phyloP scores from a whole-genome alignment of 2,797 vertebrate genomes.

The Cirrhinus molitorella region DNA sequence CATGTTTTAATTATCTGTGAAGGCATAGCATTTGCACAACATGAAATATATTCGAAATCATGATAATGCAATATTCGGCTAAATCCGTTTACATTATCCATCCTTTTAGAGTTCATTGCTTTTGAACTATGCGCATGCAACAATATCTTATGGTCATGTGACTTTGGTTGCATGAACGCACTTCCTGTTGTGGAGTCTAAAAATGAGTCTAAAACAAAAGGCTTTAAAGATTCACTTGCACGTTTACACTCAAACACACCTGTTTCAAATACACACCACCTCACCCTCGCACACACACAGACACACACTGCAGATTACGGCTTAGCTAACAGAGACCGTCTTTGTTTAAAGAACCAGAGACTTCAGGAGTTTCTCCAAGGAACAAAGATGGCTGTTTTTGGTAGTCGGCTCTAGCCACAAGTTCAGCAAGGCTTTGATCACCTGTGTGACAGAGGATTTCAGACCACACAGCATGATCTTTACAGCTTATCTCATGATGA shows the following conservation, averaged over 20 bases:
- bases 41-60: not conserved
- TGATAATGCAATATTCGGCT: not conserved
- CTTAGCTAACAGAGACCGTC: conserved; percentile 31
- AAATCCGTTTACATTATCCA: not conserved
- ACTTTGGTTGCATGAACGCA: not conserved
- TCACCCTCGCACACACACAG: conserved; percentile 10
- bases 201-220: not conserved
- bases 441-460: conserved; percentile 30
- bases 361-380: conserved; percentile 26
- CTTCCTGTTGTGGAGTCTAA: not conserved
- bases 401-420: not conserved
- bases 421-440: conserved; percentile 55
- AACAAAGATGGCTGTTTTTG: conserved; percentile 19
- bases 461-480: conserved; percentile 39
- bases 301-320: conserved; percentile 20
- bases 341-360: conserved; percentile 52
- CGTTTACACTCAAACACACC: conserved; percentile 8
- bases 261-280: not conserved
- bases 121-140: not conserved
- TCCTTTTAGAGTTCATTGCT: not conserved
- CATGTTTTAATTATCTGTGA: not conserved
- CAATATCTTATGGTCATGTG: no score
- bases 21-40: not conserved
- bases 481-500: conserved; percentile 30
- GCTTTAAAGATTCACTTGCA: conserved; percentile 2